A percentile compares a stretch with the other conserved stretches of the same genome.
These are phyloP conservation scores for Bradypodion ventrale DNA, from an alignment of 2,797 vertebrate species.

Conservation along the genomic window DNA sequence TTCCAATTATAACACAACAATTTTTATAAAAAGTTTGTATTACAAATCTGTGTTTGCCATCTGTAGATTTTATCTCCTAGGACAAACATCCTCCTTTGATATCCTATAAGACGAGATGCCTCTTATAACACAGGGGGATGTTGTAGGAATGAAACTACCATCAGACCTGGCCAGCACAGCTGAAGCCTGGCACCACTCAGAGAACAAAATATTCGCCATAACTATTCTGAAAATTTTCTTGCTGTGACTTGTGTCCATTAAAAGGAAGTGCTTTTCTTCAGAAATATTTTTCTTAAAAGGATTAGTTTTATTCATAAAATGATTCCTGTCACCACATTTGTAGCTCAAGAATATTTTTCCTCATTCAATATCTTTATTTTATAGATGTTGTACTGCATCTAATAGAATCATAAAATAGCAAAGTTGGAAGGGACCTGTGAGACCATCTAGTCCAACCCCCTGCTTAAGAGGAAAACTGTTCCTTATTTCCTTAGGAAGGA, in stretches of 20 bases:
- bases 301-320: neutral
- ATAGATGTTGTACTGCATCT: too few relatives aligned
- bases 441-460: too few relatives aligned
- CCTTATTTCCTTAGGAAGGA: neutral
- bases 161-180: neutral
- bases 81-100: neutral
- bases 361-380: too few relatives aligned
- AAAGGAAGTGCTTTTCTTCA: neutral
- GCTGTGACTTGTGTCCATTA: neutral
- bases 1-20: neutral
- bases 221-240: too few relatives aligned
- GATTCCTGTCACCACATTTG: neutral
- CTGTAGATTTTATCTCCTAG: neutral
- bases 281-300: neutral
- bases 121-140: neutral
- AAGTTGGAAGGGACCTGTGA: too few relatives aligned
- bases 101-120: neutral
- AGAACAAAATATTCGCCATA: neutral
- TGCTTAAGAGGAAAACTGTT: too few relatives aligned
- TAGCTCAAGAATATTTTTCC: neutral
- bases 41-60: neutral
- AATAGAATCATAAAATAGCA: too few relatives aligned
- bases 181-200: neutral
- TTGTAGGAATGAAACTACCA: neutral
- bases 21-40: neutral